A percentile compares a stretch with the other conserved stretches of the same genome.
These are phyloP conservation scores for Amblyjoppa fuscipennis DNA, from an alignment of 2,888 invertebrate species.

Conservation along the genomic window DNA sequence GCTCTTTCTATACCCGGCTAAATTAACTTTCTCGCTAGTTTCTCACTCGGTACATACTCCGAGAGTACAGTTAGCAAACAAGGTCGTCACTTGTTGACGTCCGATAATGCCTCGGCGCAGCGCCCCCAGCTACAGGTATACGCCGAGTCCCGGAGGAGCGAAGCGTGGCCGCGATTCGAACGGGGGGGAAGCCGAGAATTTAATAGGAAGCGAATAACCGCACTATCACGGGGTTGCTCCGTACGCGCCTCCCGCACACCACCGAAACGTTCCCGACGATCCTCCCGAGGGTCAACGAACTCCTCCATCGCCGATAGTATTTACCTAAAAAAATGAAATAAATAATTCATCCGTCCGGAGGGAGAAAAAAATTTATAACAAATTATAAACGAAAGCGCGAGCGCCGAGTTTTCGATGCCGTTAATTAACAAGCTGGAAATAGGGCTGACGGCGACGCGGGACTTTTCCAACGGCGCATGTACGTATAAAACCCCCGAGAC, in stretches of 20 bases:
- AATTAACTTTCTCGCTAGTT: constrained; percentile 31
- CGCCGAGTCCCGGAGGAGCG: constrained; percentile 36
- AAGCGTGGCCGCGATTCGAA: not conserved
- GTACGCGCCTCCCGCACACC: not conserved
- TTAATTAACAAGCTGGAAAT: constrained; percentile 34
- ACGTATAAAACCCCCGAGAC: constrained; percentile 8
- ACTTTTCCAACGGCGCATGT: constrained; percentile 11
- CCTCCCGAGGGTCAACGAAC: constrained; percentile 22
- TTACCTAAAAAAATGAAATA: constrained; percentile 1
- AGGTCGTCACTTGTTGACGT: constrained; percentile 65
- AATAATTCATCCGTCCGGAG: not conserved
- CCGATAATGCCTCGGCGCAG: constrained; percentile 48
- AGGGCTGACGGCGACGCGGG: constrained; percentile 19
- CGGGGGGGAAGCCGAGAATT: constrained; percentile 46
- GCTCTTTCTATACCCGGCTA: constrained; percentile 1
- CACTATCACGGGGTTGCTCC: constrained; percentile 5
- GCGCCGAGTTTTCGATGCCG: constrained; percentile 13
- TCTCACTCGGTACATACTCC: constrained; percentile 6
- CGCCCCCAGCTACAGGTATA: constrained; percentile 13
- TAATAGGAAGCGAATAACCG: constrained; percentile 53
- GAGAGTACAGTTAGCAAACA: constrained; percentile 49
- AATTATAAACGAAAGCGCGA: not conserved
- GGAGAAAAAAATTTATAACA: not conserved
- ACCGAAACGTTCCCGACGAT: constrained; percentile 14
- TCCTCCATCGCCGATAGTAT: constrained; percentile 32